A percentile compares a stretch with the other conserved stretches of the same genome.
Conservation (phyloP, 2,797 vertebrate species). For the Moxostoma hubbsi region DNA sequence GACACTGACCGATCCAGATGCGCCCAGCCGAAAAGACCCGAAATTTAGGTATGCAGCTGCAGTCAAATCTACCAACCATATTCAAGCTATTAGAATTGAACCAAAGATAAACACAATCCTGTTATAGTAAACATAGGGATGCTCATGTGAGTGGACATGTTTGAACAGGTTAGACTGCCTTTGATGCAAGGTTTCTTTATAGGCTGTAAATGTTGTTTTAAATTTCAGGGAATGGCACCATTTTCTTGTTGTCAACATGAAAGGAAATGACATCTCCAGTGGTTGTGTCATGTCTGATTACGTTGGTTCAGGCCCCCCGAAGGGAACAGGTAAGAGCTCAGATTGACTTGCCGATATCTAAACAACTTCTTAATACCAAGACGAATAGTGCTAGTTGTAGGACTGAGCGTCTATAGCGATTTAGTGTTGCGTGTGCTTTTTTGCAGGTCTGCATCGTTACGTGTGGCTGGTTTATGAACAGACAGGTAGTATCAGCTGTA, state of each 20-base stretch:
- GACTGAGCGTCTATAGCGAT: background rate
- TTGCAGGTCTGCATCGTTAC: conserved; percentile 91
- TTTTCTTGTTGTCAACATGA: conserved; percentile 95
- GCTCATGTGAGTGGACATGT: background rate
- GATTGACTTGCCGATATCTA: too few species aligned
- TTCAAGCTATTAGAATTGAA: background rate
- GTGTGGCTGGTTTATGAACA: conserved; percentile 98
- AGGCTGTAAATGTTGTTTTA: background rate
- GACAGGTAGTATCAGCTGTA: conserved; percentile 78
- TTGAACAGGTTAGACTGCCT: background rate
- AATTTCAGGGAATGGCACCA: conserved; percentile 94
- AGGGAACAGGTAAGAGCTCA: conserved; percentile 85
- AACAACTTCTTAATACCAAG: too few species aligned
- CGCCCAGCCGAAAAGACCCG: conserved; percentile 88
- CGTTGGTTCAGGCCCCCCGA: conserved; percentile 91
- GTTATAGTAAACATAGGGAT: too few species aligned
- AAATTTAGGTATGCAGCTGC: conserved; percentile 83
- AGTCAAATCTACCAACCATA: background rate
- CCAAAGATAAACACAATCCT: background rate
- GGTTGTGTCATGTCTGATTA: conserved; percentile 92
- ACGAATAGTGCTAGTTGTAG: too few species aligned
- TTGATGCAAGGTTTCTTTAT: too few species aligned
- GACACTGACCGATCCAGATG: conserved; percentile 91
- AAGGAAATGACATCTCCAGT: conserved; percentile 86
- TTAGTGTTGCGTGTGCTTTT: background rate